phyloP scores from a whole-genome alignment of 2,113 vertebrate species.

The Catagonus wagneri region DNA sequence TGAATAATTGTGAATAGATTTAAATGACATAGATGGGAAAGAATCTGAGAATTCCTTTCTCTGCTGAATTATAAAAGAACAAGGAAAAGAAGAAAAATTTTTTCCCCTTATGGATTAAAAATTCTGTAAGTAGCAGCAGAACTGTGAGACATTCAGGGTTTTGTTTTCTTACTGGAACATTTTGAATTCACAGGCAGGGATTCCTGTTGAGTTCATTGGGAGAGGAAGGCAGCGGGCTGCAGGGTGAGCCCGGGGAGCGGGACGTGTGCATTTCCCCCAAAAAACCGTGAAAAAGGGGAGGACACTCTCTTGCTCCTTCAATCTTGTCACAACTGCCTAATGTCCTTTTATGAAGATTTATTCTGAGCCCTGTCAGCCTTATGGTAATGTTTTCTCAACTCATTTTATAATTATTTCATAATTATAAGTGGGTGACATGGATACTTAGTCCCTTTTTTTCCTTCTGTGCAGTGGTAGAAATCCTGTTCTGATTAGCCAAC shows the following conservation, averaged over 20 bases:
- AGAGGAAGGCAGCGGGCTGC: neutral
- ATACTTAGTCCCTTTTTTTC: slow-evolving; percentile 16
- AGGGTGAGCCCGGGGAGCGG: neutral
- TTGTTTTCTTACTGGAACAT: neutral
- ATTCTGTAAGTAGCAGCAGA: neutral
- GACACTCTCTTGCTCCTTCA: neutral
- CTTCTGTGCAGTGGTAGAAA: slow-evolving; percentile 27
- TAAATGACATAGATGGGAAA: neutral
- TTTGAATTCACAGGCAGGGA: neutral
- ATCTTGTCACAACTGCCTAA: neutral
- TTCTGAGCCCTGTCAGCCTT: slow-evolving; percentile 73
- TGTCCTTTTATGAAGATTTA: slow-evolving; percentile 67
- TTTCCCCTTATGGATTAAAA: neutral
- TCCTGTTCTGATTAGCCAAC: slow-evolving; percentile 42
- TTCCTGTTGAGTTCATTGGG: neutral
- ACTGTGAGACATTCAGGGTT: neutral
- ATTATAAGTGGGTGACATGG: slow-evolving; percentile 61
- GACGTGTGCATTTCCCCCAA: neutral
- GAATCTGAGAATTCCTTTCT: slow-evolving; percentile 7
- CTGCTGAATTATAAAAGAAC: neutral
- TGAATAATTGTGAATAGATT: neutral
- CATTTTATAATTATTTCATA: slow-evolving; percentile 69
- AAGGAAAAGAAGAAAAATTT: neutral
- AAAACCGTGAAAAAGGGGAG: neutral
- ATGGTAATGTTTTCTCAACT: slow-evolving; percentile 72